Conservation (phyloP, 2,797 vertebrate species). For the Agapornis canus region DNA sequence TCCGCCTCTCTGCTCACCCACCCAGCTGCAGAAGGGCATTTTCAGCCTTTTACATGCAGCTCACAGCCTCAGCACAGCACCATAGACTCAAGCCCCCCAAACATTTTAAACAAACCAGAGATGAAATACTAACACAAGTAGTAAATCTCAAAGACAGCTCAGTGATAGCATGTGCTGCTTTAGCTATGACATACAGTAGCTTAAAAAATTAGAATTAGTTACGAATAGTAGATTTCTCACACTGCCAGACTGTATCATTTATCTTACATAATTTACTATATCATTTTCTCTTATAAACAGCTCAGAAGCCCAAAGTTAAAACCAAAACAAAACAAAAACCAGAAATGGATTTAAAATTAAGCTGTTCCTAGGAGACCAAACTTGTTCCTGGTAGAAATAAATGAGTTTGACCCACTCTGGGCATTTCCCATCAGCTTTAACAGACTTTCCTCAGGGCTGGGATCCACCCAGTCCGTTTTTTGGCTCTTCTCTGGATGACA, state of each 20-base stretch:
- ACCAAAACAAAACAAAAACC: conserved; percentile 51
- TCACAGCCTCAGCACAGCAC: conserved; percentile 1
- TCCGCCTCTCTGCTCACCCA: not conserved
- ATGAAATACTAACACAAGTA: conserved; percentile 58
- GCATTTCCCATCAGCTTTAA: conserved; percentile 16
- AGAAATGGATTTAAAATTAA: conserved; percentile 60
- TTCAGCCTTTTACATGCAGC: conserved; percentile 19
- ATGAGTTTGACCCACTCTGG: conserved; percentile 26
- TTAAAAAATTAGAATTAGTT: conserved; percentile 75
- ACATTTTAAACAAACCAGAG: conserved; percentile 63
- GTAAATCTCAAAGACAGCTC: conserved; percentile 67
- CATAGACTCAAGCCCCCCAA: not conserved
- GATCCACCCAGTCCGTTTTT: not conserved
- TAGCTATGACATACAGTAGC: conserved; percentile 57
- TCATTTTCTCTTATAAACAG: conserved; percentile 66
- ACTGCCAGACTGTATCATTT: conserved; percentile 42
- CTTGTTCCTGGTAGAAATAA: not conserved
- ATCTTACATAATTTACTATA: conserved; percentile 59
- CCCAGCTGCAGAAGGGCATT: not conserved
- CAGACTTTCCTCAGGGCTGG: not conserved
- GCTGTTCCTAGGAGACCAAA: not conserved
- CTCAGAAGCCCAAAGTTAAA: conserved; percentile 48
- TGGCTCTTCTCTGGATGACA: not conserved
- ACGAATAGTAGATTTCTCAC: conserved; percentile 60
- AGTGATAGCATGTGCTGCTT: conserved; percentile 66